Evolutionary conservation across 2,888 invertebrate genomes (phyloP).

Genomic region (Dorcus hopei): DNA sequence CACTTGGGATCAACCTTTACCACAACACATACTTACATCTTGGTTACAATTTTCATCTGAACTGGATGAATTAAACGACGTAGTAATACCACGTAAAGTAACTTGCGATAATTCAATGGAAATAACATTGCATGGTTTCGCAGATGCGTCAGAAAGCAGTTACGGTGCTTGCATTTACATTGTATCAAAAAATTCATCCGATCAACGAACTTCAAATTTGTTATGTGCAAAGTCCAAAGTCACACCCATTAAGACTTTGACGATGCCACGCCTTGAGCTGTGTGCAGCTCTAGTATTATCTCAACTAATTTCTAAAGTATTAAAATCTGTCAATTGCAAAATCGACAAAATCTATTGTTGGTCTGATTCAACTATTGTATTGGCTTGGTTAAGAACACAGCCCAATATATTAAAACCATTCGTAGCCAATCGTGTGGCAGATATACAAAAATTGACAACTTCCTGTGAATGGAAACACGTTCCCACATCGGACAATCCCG

Average conservation of each 20-base stretch:
- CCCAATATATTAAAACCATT: conserved; percentile 15
- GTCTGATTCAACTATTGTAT: conserved; percentile 1
- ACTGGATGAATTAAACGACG: not conserved
- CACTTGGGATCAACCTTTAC: conserved; percentile 2
- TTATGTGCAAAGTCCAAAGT: conserved; percentile 17
- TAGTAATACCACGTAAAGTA: conserved; percentile 1
- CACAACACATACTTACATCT: not conserved
- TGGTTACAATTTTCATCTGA: not conserved
- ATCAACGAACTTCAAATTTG: not conserved
- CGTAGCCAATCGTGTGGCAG: conserved; percentile 31
- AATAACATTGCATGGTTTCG: conserved; percentile 21
- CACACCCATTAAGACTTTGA: conserved; percentile 17
- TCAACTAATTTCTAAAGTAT: conserved; percentile 17
- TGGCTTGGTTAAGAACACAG: not conserved
- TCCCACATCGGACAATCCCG: conserved; percentile 28
- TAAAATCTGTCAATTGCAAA: conserved; percentile 5
- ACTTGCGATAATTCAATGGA: not conserved
- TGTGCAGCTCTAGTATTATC: conserved; percentile 30
- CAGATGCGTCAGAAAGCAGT: conserved; percentile 19
- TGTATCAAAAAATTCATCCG: not conserved
- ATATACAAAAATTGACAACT: conserved; percentile 29
- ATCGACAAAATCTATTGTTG: not conserved
- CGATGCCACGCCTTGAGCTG: conserved; percentile 32
- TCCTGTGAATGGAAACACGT: conserved; percentile 29
- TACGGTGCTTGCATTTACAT: conserved; percentile 15